These are phyloP conservation scores for Willowsia nigromaculata DNA, from an alignment of 2,888 invertebrate genomes.

Conservation along the genomic window DNA sequence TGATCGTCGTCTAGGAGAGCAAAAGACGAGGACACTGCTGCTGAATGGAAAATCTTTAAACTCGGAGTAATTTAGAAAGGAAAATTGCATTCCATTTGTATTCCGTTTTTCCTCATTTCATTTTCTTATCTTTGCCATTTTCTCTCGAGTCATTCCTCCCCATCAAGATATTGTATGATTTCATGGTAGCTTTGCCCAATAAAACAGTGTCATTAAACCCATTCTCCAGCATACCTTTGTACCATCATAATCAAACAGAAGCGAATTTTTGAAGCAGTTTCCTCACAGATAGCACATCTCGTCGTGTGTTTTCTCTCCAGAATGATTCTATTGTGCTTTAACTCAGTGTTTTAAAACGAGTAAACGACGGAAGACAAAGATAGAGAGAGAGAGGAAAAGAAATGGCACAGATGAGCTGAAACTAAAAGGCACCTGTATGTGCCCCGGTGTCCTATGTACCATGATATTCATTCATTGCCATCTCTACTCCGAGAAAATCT, in stretches of 20 bases:
- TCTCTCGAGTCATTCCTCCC: background rate
- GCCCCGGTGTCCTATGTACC: background rate
- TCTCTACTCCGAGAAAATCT: background rate
- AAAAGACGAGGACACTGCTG: background rate
- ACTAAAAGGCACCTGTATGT: conserved; percentile 40
- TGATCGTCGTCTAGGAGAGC: background rate
- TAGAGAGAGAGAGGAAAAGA: background rate
- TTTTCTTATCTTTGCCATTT: background rate
- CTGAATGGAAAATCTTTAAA: conserved; percentile 44
- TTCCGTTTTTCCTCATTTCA: conserved; percentile 2
- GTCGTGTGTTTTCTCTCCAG: background rate
- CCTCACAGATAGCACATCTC: background rate
- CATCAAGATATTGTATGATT: background rate
- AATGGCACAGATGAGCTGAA: conserved; percentile 19
- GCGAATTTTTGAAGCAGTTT: background rate
- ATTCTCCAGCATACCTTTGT: background rate
- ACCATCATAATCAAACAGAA: background rate
- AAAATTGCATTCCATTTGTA: conserved; percentile 61
- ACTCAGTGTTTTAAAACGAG: background rate
- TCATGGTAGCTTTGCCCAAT: background rate
- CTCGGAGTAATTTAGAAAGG: conserved; percentile 53
- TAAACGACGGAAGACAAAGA: background rate
- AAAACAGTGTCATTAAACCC: conserved; percentile 10
- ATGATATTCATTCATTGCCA: background rate
- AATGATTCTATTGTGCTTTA: background rate